These are phyloP conservation scores for Fregetta grallaria DNA, from an alignment of 2,113 vertebrate genomes.

Conservation along the genomic window DNA sequence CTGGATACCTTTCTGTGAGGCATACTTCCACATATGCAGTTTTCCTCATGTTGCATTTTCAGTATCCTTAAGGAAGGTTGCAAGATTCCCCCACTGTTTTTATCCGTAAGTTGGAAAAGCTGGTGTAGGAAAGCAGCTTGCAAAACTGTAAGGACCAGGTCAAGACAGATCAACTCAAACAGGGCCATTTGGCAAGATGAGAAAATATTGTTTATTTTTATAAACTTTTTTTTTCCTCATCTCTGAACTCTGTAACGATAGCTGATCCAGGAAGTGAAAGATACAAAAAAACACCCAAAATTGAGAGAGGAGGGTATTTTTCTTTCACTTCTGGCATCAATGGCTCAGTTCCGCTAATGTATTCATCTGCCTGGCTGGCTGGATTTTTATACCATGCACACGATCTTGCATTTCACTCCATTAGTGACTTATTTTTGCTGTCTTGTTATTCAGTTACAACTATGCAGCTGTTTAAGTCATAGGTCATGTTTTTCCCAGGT, in stretches of 20 bases:
- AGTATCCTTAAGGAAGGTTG: neutral
- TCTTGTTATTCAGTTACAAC: neutral
- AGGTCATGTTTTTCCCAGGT: neutral
- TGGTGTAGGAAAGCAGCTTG: neutral
- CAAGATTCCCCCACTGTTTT: neutral
- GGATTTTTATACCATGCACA: neutral
- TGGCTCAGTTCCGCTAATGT: neutral
- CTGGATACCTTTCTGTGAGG: neutral
- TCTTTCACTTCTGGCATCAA: neutral
- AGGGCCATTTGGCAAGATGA: neutral
- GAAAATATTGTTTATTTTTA: neutral
- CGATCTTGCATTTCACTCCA: neutral
- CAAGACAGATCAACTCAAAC: neutral
- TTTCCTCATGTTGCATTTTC: neutral
- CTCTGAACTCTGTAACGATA: neutral
- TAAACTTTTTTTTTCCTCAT: neutral
- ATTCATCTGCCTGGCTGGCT: neutral
- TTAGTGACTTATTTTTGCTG: conserved; percentile 10
- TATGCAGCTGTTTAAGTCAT: neutral
- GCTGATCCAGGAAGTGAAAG: neutral
- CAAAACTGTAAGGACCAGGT: neutral
- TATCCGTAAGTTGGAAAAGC: neutral
- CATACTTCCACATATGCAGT: neutral
- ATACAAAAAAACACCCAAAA: neutral
- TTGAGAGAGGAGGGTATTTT: neutral